Evolutionary conservation across 1,140 invertebrate genomes (phyloP).

Genomic region (Caenorhabditis remanei): DNA sequence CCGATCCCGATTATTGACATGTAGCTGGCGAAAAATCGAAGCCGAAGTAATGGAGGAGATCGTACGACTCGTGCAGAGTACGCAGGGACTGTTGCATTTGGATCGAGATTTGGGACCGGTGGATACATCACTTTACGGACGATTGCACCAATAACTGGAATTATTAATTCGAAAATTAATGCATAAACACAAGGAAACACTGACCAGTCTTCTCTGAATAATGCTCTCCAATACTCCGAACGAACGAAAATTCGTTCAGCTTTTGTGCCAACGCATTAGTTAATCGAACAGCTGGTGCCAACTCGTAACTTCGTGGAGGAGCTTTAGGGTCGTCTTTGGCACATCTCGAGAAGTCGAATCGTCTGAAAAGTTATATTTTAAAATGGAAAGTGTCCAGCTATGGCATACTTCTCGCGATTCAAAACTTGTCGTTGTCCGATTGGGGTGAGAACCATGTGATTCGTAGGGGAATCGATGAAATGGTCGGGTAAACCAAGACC

Average conservation of each 20-base stretch:
- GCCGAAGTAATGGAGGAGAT: constrained; percentile 20
- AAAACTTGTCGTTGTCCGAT: constrained; percentile 48
- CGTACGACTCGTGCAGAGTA: constrained; percentile 3
- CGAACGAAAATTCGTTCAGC: constrained; percentile 6
- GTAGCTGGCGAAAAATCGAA: constrained; percentile 24
- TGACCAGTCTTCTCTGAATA: constrained; percentile 36
- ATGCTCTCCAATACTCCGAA: constrained; percentile 32
- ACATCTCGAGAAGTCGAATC: constrained; percentile 58
- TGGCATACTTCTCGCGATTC: constrained; percentile 30
- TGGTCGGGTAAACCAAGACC: constrained; percentile 56
- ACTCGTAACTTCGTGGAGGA: constrained; percentile 15
- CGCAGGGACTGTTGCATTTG: constrained; percentile 26
- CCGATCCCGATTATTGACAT: neutral
- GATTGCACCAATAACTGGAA: constrained; percentile 18
- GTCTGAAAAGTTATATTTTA: constrained; percentile 15
- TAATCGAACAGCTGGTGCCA: constrained; percentile 1
- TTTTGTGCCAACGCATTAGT: neutral
- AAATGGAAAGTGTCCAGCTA: neutral
- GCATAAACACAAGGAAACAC: neutral
- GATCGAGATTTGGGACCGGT: constrained; percentile 27
- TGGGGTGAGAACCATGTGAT: constrained; percentile 44
- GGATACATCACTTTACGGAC: constrained; percentile 30
- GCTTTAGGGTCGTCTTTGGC: constrained; percentile 30
- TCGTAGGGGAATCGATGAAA: constrained; percentile 12
- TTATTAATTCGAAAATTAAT: neutral